These are phyloP conservation scores for Darevskia mixta DNA, from an alignment of 2,797 vertebrate genomes.

Conservation along the genomic window DNA sequence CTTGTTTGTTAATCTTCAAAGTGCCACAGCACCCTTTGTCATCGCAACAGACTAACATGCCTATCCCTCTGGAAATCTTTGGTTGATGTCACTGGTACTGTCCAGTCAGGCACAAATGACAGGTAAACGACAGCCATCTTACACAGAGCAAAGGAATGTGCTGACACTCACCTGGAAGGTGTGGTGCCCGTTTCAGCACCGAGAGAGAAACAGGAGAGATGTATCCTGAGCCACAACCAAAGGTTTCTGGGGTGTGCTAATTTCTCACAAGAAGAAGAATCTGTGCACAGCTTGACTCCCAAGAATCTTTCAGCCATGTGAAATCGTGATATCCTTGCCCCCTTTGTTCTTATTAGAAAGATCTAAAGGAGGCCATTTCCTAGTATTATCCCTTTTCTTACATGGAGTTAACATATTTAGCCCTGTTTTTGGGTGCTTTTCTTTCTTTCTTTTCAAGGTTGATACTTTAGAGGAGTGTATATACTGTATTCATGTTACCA, in stretches of 20 bases:
- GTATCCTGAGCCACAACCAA: not conserved
- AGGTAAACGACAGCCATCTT: not conserved
- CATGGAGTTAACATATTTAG: slow-evolving; percentile 55
- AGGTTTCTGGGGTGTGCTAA: not conserved
- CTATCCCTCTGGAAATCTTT: not conserved
- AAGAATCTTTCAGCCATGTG: slow-evolving; percentile 37
- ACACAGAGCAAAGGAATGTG: not conserved
- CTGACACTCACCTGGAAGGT: not conserved
- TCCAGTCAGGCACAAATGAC: not conserved
- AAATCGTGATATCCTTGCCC: slow-evolving; percentile 53
- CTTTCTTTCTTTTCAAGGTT: slow-evolving; percentile 54
- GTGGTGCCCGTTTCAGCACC: not conserved
- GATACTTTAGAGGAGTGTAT: slow-evolving; percentile 70
- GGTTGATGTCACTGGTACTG: not conserved
- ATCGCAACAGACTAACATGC: not conserved
- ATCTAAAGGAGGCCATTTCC: slow-evolving; percentile 69
- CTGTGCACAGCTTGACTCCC: not conserved
- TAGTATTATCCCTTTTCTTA: slow-evolving; percentile 55
- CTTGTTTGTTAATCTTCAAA: not conserved
- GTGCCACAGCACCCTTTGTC: not conserved
- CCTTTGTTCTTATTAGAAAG: slow-evolving; percentile 58
- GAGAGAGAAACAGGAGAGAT: not conserved
- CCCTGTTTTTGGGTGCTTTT: slow-evolving; percentile 37
- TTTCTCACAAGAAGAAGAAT: slow-evolving; percentile 3
- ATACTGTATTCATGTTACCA: slow-evolving; percentile 73